Conservation (phyloP, 2,113 vertebrate species). For the Morone chrysops region DNA sequence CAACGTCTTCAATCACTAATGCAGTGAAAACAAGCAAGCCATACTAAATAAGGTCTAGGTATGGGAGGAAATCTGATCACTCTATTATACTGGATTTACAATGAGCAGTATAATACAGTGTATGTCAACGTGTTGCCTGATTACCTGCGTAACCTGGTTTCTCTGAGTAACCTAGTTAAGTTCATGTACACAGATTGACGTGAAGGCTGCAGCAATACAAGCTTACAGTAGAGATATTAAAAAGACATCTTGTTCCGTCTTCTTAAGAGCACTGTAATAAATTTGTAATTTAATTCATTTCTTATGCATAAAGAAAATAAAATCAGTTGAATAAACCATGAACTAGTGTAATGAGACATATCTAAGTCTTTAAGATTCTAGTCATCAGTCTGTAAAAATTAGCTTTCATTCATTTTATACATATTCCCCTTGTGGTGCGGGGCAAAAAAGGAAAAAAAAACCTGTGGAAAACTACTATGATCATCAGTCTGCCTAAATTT, state of each 20-base stretch:
- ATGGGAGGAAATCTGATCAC: background rate
- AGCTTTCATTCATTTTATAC: background rate
- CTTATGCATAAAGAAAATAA: slow-evolving; percentile 30
- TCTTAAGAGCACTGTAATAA: background rate
- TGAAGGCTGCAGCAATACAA: background rate
- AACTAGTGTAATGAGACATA: slow-evolving; percentile 26
- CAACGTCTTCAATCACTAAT: background rate
- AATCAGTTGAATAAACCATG: slow-evolving; percentile 35
- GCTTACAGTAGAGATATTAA: background rate
- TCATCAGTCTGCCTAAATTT: background rate
- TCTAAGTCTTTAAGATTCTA: background rate
- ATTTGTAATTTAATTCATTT: slow-evolving; percentile 16
- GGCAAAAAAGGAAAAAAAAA: background rate
- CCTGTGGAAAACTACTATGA: background rate
- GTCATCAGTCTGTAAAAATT: background rate
- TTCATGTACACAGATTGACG: background rate
- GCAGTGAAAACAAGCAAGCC: background rate
- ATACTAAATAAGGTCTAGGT: background rate
- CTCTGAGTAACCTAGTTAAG: background rate
- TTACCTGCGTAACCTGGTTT: background rate
- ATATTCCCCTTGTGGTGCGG: background rate
- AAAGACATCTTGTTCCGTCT: slow-evolving; percentile 10
- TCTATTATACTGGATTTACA: background rate
- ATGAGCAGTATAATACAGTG: background rate
- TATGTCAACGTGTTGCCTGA: background rate